Percentiles rank a stretch among this genome's conserved stretches.
These are phyloP conservation scores for Chelonoidis abingdonii DNA, from an alignment of 2,113 vertebrate species.

Conservation along the genomic window DNA sequence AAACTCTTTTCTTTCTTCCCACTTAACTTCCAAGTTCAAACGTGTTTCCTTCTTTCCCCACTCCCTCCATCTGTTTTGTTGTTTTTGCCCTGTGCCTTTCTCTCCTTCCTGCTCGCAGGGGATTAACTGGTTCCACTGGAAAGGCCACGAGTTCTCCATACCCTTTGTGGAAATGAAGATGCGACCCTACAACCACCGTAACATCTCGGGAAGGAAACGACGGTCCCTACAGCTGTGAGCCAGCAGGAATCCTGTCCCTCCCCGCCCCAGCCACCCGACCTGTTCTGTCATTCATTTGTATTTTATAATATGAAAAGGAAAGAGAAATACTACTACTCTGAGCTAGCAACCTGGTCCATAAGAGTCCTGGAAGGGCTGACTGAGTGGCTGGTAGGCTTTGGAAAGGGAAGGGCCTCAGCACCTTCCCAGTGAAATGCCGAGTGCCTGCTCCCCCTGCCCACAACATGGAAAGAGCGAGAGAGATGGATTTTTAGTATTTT, in stretches of 20 bases:
- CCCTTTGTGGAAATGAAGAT: conserved; percentile 99
- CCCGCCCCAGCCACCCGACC: conserved; percentile 44
- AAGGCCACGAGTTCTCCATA: conserved; percentile 98
- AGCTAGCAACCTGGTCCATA: conserved; percentile 59
- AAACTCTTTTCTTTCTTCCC: neutral
- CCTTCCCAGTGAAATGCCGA: conserved; percentile 62
- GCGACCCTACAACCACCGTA: conserved; percentile 91
- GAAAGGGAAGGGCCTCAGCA: conserved; percentile 44
- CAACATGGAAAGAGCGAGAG: conserved; percentile 32
- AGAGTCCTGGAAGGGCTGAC: conserved; percentile 42
- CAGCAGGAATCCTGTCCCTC: neutral
- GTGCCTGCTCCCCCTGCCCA: conserved; percentile 48
- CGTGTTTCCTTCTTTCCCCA: neutral
- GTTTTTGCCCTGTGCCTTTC: conserved; percentile 18
- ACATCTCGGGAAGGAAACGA: conserved; percentile 87
- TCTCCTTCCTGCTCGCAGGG: conserved; percentile 82
- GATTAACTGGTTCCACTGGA: conserved; percentile 99
- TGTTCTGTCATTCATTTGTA: conserved; percentile 80
- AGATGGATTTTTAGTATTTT: conserved; percentile 52
- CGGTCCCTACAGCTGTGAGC: conserved; percentile 86
- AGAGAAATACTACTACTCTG: conserved; percentile 42
- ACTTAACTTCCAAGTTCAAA: neutral
- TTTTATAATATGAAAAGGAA: conserved; percentile 76
- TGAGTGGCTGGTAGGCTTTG: neutral
- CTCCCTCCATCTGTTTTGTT: neutral